A percentile compares a stretch with the other conserved stretches of the same genome.
These are phyloP conservation scores for Zosterops hypoxanthus DNA, from an alignment of 2,113 vertebrate genomes.

Conservation along the genomic window DNA sequence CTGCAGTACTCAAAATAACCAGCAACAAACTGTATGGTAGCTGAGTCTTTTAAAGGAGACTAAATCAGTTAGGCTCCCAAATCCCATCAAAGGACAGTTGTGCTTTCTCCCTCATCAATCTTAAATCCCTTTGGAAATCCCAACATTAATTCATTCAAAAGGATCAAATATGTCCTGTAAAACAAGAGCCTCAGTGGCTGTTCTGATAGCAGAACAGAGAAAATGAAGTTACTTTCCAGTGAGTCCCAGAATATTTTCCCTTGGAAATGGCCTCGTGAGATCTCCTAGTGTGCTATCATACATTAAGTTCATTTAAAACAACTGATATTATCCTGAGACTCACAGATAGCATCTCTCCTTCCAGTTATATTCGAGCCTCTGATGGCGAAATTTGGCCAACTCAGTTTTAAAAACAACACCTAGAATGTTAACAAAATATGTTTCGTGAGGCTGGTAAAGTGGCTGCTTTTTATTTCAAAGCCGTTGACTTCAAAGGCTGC, in stretches of 20 bases:
- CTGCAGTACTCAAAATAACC: conserved; percentile 14
- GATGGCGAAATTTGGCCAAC: neutral
- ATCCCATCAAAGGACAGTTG: neutral
- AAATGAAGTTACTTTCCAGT: neutral
- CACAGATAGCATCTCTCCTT: neutral
- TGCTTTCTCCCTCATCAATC: neutral
- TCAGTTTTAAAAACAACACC: conserved; percentile 49
- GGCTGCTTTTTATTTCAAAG: conserved; percentile 71
- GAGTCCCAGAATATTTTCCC: neutral
- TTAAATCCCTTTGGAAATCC: neutral
- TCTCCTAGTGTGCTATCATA: neutral
- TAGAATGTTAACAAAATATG: conserved; percentile 52
- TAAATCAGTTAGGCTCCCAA: neutral
- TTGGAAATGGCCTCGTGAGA: neutral
- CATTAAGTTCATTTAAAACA: neutral
- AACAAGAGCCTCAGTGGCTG: neutral
- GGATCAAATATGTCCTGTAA: neutral
- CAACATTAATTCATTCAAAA: neutral
- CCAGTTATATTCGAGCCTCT: neutral
- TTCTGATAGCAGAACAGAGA: neutral
- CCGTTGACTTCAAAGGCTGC: conserved; percentile 57
- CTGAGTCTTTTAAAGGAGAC: neutral
- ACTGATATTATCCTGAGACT: neutral
- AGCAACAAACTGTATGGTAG: neutral
- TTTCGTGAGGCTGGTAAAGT: conserved; percentile 53